Conservation (phyloP, 1,140 invertebrate species). For the Cherax quadricarinatus region DNA sequence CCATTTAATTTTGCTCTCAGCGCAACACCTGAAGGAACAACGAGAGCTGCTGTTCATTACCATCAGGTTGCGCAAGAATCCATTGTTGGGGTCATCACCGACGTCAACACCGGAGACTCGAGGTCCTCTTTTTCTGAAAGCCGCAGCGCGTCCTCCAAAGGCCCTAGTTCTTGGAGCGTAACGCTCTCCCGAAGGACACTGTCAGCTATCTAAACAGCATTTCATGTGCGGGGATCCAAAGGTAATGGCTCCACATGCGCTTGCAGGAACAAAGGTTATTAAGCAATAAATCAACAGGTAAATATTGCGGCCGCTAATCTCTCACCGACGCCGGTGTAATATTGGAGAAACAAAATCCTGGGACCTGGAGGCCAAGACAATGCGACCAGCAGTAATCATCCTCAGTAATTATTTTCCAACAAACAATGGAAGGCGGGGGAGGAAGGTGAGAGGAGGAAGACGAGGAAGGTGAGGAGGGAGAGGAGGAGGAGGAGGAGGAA, state of each 20-base stretch:
- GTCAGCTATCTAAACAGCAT: slow-evolving; percentile 7
- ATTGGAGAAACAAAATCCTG: slow-evolving; percentile 7
- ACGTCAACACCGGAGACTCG: neutral
- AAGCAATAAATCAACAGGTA: slow-evolving; percentile 5
- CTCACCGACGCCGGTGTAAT: neutral
- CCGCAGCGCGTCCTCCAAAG: neutral
- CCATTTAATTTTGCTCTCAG: neutral
- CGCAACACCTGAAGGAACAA: neutral
- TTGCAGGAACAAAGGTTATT: slow-evolving; percentile 11
- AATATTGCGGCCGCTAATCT: slow-evolving; percentile 18
- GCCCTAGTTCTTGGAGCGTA: neutral
- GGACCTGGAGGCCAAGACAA: neutral
- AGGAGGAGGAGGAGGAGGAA: neutral
- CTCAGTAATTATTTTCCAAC: slow-evolving; percentile 33
- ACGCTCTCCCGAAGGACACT: neutral
- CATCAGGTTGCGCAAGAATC: neutral
- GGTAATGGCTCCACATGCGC: neutral
- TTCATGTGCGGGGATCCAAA: slow-evolving; percentile 4
- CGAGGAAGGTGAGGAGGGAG: neutral
- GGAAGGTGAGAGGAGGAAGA: too few species aligned
- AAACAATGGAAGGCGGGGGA: slow-evolving; percentile 3
- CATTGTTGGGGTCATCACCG: neutral
- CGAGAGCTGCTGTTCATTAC: neutral
- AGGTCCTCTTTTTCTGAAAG: neutral
- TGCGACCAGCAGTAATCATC: slow-evolving; percentile 10